Evolutionary conservation across 1,140 invertebrate genomes (phyloP).

Genomic region (Anthonomus grandis): DNA sequence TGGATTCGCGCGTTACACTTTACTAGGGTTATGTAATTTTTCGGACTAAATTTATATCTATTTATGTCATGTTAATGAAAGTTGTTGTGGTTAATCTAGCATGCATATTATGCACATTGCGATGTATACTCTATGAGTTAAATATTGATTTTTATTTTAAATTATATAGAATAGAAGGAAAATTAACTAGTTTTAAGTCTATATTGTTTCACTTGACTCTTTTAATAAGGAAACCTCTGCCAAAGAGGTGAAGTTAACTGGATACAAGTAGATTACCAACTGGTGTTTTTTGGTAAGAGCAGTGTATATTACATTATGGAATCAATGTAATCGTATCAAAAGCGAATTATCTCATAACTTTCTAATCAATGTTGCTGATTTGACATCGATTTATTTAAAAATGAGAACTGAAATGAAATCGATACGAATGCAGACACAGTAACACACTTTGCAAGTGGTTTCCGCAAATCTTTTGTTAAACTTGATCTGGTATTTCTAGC

Average conservation of each 20-base stretch:
- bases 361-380: conserved; percentile 19
- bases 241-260: no score
- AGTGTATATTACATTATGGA: conserved; percentile 19
- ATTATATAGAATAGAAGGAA: no score
- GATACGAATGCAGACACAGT: conserved; percentile 2
- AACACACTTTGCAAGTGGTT: conserved; percentile 15
- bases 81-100: conserved; percentile 15
- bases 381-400: conserved; percentile 21
- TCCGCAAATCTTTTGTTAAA: conserved; percentile 13
- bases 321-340: conserved; percentile 19
- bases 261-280: no score
- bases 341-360: conserved; percentile 27
- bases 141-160: no score
- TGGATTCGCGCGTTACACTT: conserved; percentile 21
- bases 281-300: conserved; percentile 12
- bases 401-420: conserved; percentile 18
- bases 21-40: conserved; percentile 24
- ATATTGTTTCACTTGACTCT: no score
- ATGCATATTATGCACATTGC: conserved; percentile 4
- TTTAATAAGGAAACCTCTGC: no score
- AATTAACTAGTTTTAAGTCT: no score
- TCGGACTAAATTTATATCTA: conserved; percentile 11
- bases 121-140: no score
- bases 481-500: conserved; percentile 21
- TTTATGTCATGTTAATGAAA: conserved; percentile 18